Conservation (phyloP, 2,888 invertebrate genomes). For the Conchocele bisecta region DNA sequence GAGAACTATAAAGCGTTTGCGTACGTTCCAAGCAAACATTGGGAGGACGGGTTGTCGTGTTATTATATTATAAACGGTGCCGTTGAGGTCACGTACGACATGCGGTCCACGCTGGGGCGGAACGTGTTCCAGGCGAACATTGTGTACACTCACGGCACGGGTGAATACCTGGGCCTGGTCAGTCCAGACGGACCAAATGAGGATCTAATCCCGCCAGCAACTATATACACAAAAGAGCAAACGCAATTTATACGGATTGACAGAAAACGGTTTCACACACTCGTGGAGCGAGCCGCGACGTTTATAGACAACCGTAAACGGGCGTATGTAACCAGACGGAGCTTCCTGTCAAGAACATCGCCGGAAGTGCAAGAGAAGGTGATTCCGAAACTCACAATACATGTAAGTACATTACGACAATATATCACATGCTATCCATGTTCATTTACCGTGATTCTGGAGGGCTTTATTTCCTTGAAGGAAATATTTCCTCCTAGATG, state of each 20-base stretch:
- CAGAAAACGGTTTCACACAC: conserved; percentile 67
- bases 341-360: conserved; percentile 63
- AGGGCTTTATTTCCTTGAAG: too few species aligned
- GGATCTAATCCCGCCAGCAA: conserved; percentile 74
- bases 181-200: conserved; percentile 69
- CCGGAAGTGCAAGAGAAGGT: conserved; percentile 67
- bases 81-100: conserved; percentile 75
- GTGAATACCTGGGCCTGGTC: conserved; percentile 75
- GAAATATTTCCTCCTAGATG: too few species aligned
- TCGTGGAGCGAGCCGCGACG: conserved; percentile 55
- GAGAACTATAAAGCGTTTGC: conserved; percentile 67
- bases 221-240: conserved; percentile 71
- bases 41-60: conserved; percentile 69
- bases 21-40: conserved; percentile 65
- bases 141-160: conserved; percentile 75
- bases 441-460: too few species aligned
- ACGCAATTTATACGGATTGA: conserved; percentile 73
- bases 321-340: conserved; percentile 55
- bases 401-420: conserved; percentile 53
- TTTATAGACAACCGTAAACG: conserved; percentile 61
- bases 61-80: conserved; percentile 74
- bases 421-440: not conserved
- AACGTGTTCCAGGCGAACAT: conserved; percentile 75
- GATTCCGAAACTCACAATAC: conserved; percentile 66
- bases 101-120: conserved; percentile 60